Evolutionary conservation across 2,113 vertebrate species (phyloP), one percentile per base, ranked within the genome.

Genomic region (Alouatta palliata): DNA sequence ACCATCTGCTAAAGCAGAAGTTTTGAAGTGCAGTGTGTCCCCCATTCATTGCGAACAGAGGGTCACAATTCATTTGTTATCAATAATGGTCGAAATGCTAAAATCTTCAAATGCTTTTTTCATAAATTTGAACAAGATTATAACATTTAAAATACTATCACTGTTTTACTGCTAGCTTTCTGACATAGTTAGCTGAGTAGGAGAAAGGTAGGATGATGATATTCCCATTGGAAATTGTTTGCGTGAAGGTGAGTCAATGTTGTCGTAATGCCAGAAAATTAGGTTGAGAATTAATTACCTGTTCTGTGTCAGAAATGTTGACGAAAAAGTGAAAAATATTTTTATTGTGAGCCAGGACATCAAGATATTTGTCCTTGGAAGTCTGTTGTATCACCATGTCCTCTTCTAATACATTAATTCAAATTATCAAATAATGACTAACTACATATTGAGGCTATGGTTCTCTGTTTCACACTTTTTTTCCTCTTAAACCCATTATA

Each of bases 131-230:
- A 77, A 77, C 32, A 84, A 85, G n/a, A 91, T 90, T 75, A 54
- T 83, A 92, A 93, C 27, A 92, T 47, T 73, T 96, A 90, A 95
- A 95, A 93, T 47, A 83, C 83, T 75, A 75, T 81, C 40, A 58
- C 25, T 86, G 14, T 95, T 68, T 35, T 71, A 66, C 21, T 25
- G 16, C 61, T 73, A 82, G 25, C 49, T 73, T 89, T 82, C 49
- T 95, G 52, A 68, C n/a, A 82, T 35, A 91, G 76, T 91, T 89
- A 82, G 49, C 87, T 93, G 73, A 93, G 49, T 85, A 25, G 49
- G 49, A 86, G 49, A 93, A 96, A n/a, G 21, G 32, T 91, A 45
- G 13, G 85, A 82, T 81, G 66, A 91, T 32, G 32, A 45, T 87
- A 82, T 93, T 61, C 47, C 32, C 47, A 43, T 49, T 68, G n/a